These are phyloP conservation scores for Ligdia adustata DNA, from an alignment of 2,888 invertebrate species.

Conservation along the genomic window DNA sequence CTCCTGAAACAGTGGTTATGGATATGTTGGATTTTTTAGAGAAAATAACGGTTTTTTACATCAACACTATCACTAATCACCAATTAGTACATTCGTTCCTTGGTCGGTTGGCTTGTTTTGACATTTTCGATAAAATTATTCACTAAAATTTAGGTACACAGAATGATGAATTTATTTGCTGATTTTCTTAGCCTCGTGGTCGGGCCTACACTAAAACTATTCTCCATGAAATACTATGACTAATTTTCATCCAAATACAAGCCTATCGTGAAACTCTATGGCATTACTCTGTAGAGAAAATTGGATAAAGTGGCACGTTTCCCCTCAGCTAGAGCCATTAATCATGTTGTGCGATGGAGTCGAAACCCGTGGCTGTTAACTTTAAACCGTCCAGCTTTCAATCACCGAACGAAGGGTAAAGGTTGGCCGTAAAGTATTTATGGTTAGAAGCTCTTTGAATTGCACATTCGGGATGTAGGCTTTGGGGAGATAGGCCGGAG, in stretches of 20 bases:
- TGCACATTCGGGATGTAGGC: not conserved
- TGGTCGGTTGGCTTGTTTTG: too few relatives aligned
- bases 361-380: slow-evolving; percentile 9
- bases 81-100: too few relatives aligned
- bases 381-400: slow-evolving; percentile 19
- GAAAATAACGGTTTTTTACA: too few relatives aligned
- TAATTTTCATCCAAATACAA: not conserved
- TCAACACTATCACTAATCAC: too few relatives aligned
- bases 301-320: not conserved
- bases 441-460: slow-evolving; percentile 5
- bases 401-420: slow-evolving; percentile 15
- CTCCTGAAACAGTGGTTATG: too few relatives aligned
- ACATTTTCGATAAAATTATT: too few relatives aligned
- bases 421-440: slow-evolving; percentile 17
- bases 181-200: not conserved
- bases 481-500: too few relatives aligned
- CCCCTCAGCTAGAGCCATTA: slow-evolving; percentile 8
- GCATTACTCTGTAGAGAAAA: not conserved
- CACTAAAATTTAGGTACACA: not conserved
- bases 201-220: not conserved
- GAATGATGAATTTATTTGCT: not conserved
- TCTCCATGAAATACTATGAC: not conserved
- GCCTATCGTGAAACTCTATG: not conserved
- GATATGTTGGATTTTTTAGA: too few relatives aligned
- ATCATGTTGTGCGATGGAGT: slow-evolving; percentile 17